phyloP scores from a whole-genome alignment of 2,888 invertebrate species.

The Hartigia nigra region DNA sequence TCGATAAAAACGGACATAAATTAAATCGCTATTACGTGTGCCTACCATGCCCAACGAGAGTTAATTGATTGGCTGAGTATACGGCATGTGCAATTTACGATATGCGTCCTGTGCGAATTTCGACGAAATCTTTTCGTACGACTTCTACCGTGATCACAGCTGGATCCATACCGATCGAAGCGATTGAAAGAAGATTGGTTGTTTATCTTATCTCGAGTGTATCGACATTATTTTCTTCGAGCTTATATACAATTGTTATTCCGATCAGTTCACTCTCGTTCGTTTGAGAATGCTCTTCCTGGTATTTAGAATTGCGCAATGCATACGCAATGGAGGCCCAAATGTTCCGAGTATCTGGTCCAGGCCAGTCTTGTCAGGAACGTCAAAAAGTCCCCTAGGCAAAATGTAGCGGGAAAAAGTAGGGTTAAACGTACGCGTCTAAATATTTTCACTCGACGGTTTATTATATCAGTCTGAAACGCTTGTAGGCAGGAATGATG shows the following conservation, averaged over 20 bases:
- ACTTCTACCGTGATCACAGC: not conserved
- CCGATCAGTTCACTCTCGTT: not conserved
- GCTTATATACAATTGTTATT: not conserved
- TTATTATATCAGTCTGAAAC: not conserved
- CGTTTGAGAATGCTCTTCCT: not conserved
- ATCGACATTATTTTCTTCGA: not conserved
- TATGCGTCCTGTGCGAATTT: not conserved
- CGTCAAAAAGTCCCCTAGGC: not conserved
- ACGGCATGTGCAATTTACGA: not conserved
- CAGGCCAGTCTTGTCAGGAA: not conserved
- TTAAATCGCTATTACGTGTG: slow-evolving; percentile 44
- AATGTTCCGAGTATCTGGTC: not conserved
- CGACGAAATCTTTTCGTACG: not conserved
- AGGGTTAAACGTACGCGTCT: not conserved
- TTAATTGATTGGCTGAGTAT: slow-evolving; percentile 38
- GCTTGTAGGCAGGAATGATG: not conserved
- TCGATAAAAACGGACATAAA: slow-evolving; percentile 46
- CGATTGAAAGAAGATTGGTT: not conserved
- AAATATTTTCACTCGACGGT: not conserved
- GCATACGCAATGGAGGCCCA: not conserved
- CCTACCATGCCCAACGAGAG: slow-evolving; percentile 31
- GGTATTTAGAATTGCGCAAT: not conserved
- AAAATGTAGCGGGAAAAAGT: not conserved
- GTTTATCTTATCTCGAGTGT: not conserved
- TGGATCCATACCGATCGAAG: not conserved